Conservation (phyloP, 2,797 vertebrate genomes). For the Coccyzus lansbergi region DNA sequence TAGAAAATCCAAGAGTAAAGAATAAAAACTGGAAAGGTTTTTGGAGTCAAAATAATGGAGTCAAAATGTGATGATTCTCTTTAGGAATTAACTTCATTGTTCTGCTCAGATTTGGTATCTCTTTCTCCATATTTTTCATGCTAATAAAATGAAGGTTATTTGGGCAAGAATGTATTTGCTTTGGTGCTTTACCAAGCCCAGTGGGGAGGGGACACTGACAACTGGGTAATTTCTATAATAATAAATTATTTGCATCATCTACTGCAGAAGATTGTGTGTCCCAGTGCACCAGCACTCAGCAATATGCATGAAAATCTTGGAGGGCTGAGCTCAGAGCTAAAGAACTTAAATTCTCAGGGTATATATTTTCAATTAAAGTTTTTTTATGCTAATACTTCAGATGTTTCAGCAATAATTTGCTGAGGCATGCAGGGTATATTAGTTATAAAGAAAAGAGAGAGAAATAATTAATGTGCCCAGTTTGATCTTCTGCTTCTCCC, state of each 20-base stretch:
- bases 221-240: neutral
- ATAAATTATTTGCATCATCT: slow-evolving; percentile 21
- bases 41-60: neutral
- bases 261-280: neutral
- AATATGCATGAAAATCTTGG: slow-evolving; percentile 10
- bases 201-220: neutral
- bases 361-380: slow-evolving; percentile 24
- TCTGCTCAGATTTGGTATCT: neutral
- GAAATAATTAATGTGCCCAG: neutral
- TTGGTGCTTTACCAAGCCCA: neutral
- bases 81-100: neutral
- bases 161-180: neutral
- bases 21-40: neutral
- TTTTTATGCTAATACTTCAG: slow-evolving; percentile 20
- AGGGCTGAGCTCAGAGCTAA: slow-evolving; percentile 9
- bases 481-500: neutral
- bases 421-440: neutral
- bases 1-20: neutral
- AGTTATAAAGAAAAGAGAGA: neutral
- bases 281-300: neutral
- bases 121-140: neutral
- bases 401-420: slow-evolving; percentile 19
- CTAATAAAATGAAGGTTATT: neutral
- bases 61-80: neutral
- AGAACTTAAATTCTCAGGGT: slow-evolving; percentile 9